These are phyloP conservation scores for Campylomormyrus numenius DNA, from an alignment of 2,113 vertebrate species.

Conservation along the genomic window DNA sequence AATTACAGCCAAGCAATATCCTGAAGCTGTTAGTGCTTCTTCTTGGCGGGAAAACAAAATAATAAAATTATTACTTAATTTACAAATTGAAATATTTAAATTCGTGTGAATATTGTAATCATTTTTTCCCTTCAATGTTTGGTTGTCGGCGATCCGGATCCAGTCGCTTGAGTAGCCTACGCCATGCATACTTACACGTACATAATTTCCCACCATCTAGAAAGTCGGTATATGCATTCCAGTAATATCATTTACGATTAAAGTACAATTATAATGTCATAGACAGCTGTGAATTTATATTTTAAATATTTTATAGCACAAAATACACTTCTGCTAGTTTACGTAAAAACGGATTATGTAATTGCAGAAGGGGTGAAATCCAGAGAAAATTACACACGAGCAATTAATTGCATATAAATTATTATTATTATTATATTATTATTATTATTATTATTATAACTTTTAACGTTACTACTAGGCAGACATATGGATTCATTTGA, in stretches of 20 bases:
- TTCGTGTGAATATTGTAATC: not conserved
- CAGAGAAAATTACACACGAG: not conserved
- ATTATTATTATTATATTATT: too few relatives aligned
- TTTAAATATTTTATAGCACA: not conserved
- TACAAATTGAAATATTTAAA: conserved; percentile 3
- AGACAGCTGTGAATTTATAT: not conserved
- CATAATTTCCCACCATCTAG: not conserved
- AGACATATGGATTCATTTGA: not conserved
- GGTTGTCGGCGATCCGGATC: not conserved
- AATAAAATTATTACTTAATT: not conserved
- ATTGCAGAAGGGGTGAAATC: not conserved
- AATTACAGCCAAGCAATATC: not conserved
- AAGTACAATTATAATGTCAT: not conserved
- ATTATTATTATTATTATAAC: not conserved
- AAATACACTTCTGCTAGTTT: not conserved
- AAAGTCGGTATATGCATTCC: not conserved
- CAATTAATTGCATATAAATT: not conserved
- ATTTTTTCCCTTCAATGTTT: not conserved
- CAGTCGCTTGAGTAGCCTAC: not conserved
- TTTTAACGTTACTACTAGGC: not conserved
- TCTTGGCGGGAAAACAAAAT: not conserved
- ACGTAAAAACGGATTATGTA: not conserved
- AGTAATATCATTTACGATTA: not conserved
- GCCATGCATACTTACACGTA: not conserved
- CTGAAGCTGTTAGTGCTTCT: not conserved